A percentile compares a stretch with the other conserved stretches of the same genome.
Conservation (phyloP, 2,113 vertebrate species). For the Hemichromis elongatus region DNA sequence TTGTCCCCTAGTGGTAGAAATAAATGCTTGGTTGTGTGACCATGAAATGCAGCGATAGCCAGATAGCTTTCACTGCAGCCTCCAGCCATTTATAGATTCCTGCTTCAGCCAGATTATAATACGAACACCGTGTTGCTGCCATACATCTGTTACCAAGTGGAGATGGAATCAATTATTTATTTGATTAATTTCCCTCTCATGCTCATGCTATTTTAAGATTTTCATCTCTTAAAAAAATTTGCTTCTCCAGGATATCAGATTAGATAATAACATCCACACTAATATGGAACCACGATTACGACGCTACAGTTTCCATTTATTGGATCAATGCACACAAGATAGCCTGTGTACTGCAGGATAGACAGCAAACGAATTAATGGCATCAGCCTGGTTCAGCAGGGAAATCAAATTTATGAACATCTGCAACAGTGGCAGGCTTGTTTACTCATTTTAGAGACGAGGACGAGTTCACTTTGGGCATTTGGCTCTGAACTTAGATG, state of each 20-base stretch:
- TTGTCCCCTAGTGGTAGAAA: not conserved
- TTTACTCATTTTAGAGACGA: not conserved
- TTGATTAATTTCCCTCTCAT: constrained; percentile 1
- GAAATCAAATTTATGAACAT: not conserved
- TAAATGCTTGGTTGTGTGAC: not conserved
- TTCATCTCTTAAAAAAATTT: not conserved
- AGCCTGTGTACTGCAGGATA: not conserved
- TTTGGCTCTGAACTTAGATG: not conserved
- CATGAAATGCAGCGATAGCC: not conserved
- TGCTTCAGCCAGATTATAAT: constrained; percentile 7
- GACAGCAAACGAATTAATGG: not conserved
- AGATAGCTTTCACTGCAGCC: not conserved
- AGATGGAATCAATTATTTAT: constrained; percentile 8
- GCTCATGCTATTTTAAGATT: constrained; percentile 11
- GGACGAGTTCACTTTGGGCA: not conserved
- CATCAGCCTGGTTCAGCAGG: not conserved
- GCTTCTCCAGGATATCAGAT: constrained; percentile 2
- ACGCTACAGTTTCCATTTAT: not conserved
- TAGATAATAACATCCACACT: not conserved
- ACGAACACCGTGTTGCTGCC: not conserved
- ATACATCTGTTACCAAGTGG: not conserved
- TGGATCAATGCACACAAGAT: not conserved
- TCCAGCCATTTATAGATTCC: constrained; percentile 16
- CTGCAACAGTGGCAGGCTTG: not conserved
- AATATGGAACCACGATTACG: not conserved